Evolutionary conservation across 2,888 invertebrate genomes (phyloP).

Genomic region (Lasius fuliginosus): DNA sequence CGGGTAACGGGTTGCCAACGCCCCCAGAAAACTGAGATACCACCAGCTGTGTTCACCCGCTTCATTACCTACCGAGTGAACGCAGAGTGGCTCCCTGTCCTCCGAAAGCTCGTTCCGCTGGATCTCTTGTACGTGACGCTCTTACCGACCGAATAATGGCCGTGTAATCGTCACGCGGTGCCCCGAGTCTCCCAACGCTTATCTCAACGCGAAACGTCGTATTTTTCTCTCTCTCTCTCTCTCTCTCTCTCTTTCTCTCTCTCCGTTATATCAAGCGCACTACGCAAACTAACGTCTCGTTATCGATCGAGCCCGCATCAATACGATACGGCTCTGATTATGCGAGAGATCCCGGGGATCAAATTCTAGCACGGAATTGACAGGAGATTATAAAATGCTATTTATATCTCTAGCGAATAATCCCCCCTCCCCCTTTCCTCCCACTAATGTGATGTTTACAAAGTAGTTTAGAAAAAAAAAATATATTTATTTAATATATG

Average conservation of each 20-base stretch:
- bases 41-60: slow-evolving; percentile 99
- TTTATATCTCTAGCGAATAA: background rate
- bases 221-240: background rate
- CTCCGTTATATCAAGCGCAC: slow-evolving; percentile 5
- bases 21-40: slow-evolving; percentile 95
- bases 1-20: slow-evolving; percentile 77
- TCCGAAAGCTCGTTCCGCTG: slow-evolving; percentile 87
- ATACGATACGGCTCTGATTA: background rate
- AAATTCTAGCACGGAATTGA: background rate
- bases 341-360: no score
- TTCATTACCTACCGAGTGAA: slow-evolving; percentile 93
- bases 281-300: background rate
- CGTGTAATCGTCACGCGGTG: slow-evolving; percentile 20
- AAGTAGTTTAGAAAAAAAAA: background rate
- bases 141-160: slow-evolving; percentile 69
- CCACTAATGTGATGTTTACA: background rate
- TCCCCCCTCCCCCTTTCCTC: background rate
- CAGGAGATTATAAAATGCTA: background rate
- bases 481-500: background rate
- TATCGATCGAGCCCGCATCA: slow-evolving; percentile 28
- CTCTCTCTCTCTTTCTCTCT: slow-evolving; percentile 7
- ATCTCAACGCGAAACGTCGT: background rate
- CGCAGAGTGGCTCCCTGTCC: slow-evolving; percentile 99
- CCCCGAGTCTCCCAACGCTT: background rate
- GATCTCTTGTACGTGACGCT: slow-evolving; percentile 45